A percentile compares a stretch with the other conserved stretches of the same genome.
phyloP scores from a whole-genome alignment of 2,888 invertebrate species.

The Pantelozetes paolii region DNA sequence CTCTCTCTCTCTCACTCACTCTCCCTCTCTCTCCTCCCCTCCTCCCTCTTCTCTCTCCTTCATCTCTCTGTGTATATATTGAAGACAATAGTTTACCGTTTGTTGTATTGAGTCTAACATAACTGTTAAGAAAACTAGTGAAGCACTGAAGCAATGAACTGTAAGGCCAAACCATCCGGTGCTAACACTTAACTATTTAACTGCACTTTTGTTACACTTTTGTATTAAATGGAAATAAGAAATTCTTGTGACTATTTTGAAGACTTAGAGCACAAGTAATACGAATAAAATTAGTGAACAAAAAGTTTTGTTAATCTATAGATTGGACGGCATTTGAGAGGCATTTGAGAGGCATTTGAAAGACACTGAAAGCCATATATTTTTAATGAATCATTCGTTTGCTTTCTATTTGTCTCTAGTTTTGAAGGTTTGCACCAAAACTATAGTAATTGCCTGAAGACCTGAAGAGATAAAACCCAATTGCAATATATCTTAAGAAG shows the following conservation, averaged over 20 bases:
- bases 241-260: constrained; percentile 26
- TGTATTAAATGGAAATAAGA: constrained; percentile 28
- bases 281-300: constrained; percentile 19
- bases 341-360: too few species aligned
- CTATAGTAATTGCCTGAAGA: constrained; percentile 18
- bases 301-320: constrained; percentile 22
- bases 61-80: neutral
- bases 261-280: constrained; percentile 13
- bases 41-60: neutral
- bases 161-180: constrained; percentile 33
- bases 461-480: constrained; percentile 28
- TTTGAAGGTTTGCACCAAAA: neutral
- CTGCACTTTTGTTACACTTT: constrained; percentile 33
- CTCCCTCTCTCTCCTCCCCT: too few species aligned
- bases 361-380: constrained; percentile 23
- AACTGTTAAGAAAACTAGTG: neutral
- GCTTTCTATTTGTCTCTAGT: neutral
- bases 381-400: constrained; percentile 10
- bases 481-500: neutral
- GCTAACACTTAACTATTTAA: constrained; percentile 33
- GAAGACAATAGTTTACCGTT: neutral
- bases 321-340: too few species aligned
- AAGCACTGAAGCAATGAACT: constrained; percentile 20
- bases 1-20: too few species aligned
- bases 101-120: constrained; percentile 16